phyloP scores from a whole-genome alignment of 64 coral and sea anemone genomes.

The Dendronephthya gigantea region DNA sequence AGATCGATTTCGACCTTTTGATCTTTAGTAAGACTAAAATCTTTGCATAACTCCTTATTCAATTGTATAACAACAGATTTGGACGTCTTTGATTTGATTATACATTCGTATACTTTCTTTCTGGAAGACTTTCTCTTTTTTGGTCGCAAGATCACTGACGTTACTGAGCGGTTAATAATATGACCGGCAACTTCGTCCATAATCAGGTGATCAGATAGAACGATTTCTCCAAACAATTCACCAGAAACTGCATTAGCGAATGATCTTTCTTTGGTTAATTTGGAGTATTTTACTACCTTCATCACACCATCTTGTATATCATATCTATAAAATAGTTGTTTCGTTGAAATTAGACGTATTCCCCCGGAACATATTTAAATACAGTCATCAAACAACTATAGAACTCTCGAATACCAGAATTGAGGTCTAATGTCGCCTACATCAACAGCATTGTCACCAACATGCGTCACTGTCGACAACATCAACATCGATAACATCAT shows the following conservation, averaged over 20 bases:
- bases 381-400: too few species aligned
- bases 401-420: too few species aligned
- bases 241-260: background rate
- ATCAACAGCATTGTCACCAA: too few species aligned
- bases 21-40: background rate
- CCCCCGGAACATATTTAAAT: too few species aligned
- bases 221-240: background rate
- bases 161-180: background rate
- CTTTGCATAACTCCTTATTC: background rate
- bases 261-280: background rate
- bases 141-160: background rate
- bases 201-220: background rate
- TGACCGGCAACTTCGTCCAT: background rate
- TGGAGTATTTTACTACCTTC: background rate
- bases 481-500: too few species aligned
- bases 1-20: background rate
- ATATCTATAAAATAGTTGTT: background rate
- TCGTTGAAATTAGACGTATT: background rate
- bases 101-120: background rate
- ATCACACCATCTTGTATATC: background rate
- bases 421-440: too few species aligned
- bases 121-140: background rate
- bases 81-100: background rate
- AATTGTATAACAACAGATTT: background rate
- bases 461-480: too few species aligned